A percentile compares a stretch with the other conserved stretches of the same genome.
These are phyloP conservation scores for Ditylenchus weischeri DNA, from an alignment of 2,888 invertebrate species.

Conservation along the genomic window DNA sequence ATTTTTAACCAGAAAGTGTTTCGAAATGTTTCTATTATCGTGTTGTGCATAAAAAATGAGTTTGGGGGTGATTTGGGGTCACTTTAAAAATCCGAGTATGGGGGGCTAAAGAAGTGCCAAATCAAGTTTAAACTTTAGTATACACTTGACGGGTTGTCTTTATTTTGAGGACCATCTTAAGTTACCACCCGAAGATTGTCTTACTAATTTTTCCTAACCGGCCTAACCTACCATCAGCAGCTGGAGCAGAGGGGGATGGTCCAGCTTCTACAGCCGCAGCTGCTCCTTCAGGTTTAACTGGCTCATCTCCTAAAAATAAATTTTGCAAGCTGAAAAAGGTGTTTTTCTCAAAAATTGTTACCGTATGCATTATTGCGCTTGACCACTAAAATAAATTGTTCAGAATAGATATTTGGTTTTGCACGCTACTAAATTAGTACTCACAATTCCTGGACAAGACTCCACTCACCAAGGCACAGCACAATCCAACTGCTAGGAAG, in stretches of 20 bases:
- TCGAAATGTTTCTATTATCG: too few species aligned
- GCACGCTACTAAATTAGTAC: neutral
- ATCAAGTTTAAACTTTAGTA: too few species aligned
- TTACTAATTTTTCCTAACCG: too few species aligned
- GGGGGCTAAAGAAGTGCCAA: too few species aligned
- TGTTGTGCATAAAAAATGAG: too few species aligned
- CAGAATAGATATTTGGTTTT: neutral
- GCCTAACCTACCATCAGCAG: constrained; percentile 12
- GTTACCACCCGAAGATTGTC: too few species aligned
- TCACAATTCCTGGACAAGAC: neutral
- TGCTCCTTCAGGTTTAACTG: constrained; percentile 22
- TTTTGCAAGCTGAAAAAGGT: neutral
- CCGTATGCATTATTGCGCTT: constrained; percentile 33
- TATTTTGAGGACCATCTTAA: too few species aligned
- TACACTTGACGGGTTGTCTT: too few species aligned
- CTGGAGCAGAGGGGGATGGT: constrained; percentile 26
- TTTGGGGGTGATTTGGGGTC: too few species aligned
- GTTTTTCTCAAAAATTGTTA: neutral
- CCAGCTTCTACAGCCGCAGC: constrained; percentile 30
- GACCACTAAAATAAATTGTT: constrained; percentile 18
- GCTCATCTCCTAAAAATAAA: constrained; percentile 14
- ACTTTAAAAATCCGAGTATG: too few species aligned
- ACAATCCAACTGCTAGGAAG: neutral
- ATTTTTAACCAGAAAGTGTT: too few species aligned
- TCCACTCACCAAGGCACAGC: neutral